A percentile compares a stretch with the other conserved stretches of the same genome.
phyloP scores from a whole-genome alignment of 2,113 vertebrate genomes.

The Channa argus region DNA sequence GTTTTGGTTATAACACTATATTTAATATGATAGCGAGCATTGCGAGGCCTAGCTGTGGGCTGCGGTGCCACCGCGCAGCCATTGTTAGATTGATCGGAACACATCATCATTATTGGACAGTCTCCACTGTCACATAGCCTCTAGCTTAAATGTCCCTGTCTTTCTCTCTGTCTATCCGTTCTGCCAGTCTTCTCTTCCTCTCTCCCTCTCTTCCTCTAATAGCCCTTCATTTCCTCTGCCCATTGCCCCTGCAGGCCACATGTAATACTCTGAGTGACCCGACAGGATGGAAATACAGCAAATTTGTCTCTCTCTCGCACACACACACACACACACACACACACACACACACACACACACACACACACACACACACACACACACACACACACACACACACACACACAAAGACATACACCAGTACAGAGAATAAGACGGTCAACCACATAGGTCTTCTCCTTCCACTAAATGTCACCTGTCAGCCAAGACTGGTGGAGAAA shows the following conservation, averaged over 20 bases:
- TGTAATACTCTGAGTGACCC: conserved; percentile 83
- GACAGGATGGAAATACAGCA: conserved; percentile 66
- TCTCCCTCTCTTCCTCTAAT: conserved; percentile 69
- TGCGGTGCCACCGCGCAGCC: conserved; percentile 38
- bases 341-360: conserved; percentile 31
- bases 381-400: conserved; percentile 37
- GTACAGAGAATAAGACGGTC: conserved; percentile 38
- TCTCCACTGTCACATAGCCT: conserved; percentile 79
- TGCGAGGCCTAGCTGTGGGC: conserved; percentile 52
- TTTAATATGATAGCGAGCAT: conserved; percentile 60
- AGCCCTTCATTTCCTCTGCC: conserved; percentile 78
- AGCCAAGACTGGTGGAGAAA: conserved; percentile 38
- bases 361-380: conserved; percentile 39
- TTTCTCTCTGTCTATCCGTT: conserved; percentile 55
- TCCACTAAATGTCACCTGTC: conserved; percentile 70
- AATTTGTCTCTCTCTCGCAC: conserved; percentile 56
- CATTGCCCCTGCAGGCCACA: conserved; percentile 81
- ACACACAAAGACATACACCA: conserved; percentile 29
- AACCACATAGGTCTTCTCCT: conserved; percentile 58
- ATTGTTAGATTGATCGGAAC: conserved; percentile 74
- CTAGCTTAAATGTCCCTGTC: conserved; percentile 77
- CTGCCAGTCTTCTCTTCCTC: conserved; percentile 62
- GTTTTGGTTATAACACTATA: conserved; percentile 59
- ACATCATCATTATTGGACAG: conserved; percentile 77
- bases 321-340: conserved; percentile 41